Base-by-base conservation (phyloP, 1,140 invertebrate species). In the Galleria mellonella region DNA sequence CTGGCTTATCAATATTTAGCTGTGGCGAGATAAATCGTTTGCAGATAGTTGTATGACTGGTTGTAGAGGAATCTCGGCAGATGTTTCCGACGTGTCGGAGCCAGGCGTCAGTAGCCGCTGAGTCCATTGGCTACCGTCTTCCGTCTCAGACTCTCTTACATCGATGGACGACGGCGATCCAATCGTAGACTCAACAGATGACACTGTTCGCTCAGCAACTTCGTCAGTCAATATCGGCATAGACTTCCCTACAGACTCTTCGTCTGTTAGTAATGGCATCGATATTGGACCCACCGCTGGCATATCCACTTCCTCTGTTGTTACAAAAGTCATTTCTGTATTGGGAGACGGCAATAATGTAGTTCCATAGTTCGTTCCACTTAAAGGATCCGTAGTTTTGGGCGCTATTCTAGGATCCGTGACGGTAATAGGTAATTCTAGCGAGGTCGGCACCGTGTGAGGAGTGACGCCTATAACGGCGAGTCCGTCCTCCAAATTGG, bases 341-440 rank as follows among this genome's bases (percentile, higher is more conserved):
- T 62, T 72, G 3, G 78, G 70, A 11, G 78, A 76, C 0, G 72
- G 54, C 27, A 83, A 33, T 23, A 79, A 32, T 9, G 65, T 42
- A 13, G 67, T 55, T 30, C 69, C 62, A 38, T 77, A 81, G 14
- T 67, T 67, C 32, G 54, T 61, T 12, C 57, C 58, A 41, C 71
- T 70, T 9, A 78, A 46, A 1, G 77, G 77, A 32, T 77, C 69
- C 1, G 74, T 64, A 0, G 72, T 74, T 53, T 83, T 86, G 1
- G 87, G 83, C 0, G 91, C 89, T 49, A 92, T 91, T 14, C 82
- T 87, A 6, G 91, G 90, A 77, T 93, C 91, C 0, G 90, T 90
- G 0, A 93, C 90, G 0, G 91, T 91, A 4, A 93, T 90, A 9
- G 92, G 90, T 39, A 92, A 59, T 59, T 93, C 91, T 0, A 93